phyloP scores from a whole-genome alignment of 2,797 vertebrate species.

The Ceryle rudis region DNA sequence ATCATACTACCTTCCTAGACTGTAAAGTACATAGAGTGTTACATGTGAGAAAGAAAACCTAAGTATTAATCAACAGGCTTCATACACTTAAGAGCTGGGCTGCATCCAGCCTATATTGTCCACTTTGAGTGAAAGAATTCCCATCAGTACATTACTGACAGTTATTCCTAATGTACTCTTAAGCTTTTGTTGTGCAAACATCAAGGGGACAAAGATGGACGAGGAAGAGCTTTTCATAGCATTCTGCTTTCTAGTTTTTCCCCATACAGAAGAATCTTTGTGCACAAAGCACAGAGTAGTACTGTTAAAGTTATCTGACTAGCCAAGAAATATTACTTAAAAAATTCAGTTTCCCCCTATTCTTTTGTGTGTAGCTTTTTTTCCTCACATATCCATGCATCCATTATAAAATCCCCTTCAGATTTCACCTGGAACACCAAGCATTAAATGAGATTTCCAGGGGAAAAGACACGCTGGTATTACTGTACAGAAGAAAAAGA shows the following conservation, averaged over 20 bases:
- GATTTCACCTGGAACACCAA: background rate
- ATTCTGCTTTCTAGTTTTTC: slow-evolving; percentile 5
- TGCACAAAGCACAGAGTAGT: background rate
- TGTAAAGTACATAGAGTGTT: background rate
- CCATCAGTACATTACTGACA: slow-evolving; percentile 69
- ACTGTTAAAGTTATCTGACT: background rate
- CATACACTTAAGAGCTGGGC: slow-evolving; percentile 51
- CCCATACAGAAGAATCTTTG: background rate
- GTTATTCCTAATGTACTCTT: slow-evolving; percentile 57
- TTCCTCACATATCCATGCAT: background rate
- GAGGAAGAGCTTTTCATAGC: slow-evolving; percentile 7
- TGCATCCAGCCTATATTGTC: slow-evolving; percentile 55
- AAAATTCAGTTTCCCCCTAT: background rate
- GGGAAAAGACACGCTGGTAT: background rate
- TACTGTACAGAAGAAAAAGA: background rate
- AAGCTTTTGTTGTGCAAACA: slow-evolving; percentile 70
- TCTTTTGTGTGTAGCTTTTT: background rate
- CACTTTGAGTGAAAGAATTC: slow-evolving; percentile 60
- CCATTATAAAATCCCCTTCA: background rate
- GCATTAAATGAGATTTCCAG: background rate
- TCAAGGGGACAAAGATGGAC: background rate
- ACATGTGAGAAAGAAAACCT: background rate
- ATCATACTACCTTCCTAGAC: background rate
- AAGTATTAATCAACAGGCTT: slow-evolving; percentile 58
- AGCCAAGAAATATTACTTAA: background rate